Conservation (phyloP, 2,113 vertebrate species). For the Pterophyllum scalare region DNA sequence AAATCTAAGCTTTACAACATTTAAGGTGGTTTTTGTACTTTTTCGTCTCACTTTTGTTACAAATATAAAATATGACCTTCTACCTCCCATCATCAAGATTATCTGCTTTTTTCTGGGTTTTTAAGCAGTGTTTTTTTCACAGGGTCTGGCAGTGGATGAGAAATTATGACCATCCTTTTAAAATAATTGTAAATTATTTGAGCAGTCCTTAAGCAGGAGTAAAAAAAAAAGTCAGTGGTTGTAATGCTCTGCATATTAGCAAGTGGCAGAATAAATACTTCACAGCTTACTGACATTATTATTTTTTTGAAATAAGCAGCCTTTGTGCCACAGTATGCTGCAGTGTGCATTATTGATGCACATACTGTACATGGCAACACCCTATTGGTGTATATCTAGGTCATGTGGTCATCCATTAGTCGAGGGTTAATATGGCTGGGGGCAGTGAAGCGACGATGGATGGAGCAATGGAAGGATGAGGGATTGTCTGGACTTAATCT, state of each 20-base stretch:
- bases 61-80: background rate
- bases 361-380: background rate
- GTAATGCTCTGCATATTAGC: background rate
- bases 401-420: constrained; percentile 59
- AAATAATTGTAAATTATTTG: background rate
- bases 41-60: background rate
- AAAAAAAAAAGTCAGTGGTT: background rate
- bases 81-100: no score
- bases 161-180: background rate
- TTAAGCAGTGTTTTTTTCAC: background rate
- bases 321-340: background rate
- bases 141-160: background rate
- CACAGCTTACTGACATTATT: background rate
- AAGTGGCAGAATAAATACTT: background rate
- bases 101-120: background rate
- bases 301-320: background rate
- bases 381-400: constrained; percentile 67
- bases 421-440: constrained; percentile 47
- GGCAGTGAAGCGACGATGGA: constrained; percentile 31
- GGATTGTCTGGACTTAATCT: constrained; percentile 62
- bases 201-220: background rate
- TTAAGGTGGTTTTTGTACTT: background rate
- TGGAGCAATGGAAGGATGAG: constrained; percentile 42
- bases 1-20: background rate
- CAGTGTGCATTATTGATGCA: background rate